Percentiles rank a stretch among this genome's conserved stretches.
Conservation (phyloP, 53 echinoderm and acorn worm genomes). For the Arbacia lixula region DNA sequence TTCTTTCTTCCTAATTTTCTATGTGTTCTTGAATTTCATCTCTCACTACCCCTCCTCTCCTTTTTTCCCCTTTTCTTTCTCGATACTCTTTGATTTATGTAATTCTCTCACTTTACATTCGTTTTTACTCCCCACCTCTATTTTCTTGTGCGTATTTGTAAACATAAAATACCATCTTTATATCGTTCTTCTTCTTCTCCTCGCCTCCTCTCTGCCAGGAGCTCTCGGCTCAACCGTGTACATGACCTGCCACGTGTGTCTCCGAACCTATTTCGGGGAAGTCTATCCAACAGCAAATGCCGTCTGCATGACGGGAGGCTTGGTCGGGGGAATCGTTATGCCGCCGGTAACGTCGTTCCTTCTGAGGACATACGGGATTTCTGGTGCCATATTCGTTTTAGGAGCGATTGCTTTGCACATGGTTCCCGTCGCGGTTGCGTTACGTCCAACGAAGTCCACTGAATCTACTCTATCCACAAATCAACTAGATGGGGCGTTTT, state of each 20-base stretch:
- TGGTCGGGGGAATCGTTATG: neutral
- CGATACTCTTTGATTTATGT: too few species aligned
- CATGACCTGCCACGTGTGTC: neutral
- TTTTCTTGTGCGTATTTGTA: too few species aligned
- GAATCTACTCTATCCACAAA: too few species aligned
- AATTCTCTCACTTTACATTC: too few species aligned
- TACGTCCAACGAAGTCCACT: neutral
- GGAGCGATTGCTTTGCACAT: neutral
- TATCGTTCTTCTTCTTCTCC: too few species aligned
- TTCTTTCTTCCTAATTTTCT: too few species aligned
- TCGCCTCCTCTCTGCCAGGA: neutral
- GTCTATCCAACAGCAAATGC: neutral
- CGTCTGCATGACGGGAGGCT: neutral
- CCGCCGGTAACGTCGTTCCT: neutral
- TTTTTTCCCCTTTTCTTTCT: too few species aligned
- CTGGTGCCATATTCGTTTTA: neutral
- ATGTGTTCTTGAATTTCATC: too few species aligned
- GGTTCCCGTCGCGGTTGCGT: neutral
- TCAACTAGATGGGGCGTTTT: too few species aligned
- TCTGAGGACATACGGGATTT: neutral
- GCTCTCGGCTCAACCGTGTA: neutral
- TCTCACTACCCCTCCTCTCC: too few species aligned
- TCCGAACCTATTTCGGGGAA: neutral
- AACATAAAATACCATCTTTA: too few species aligned
- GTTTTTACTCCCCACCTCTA: too few species aligned